Evolutionary conservation across 2,888 invertebrate species (phyloP).

Genomic region (Hylaea fasciaria): DNA sequence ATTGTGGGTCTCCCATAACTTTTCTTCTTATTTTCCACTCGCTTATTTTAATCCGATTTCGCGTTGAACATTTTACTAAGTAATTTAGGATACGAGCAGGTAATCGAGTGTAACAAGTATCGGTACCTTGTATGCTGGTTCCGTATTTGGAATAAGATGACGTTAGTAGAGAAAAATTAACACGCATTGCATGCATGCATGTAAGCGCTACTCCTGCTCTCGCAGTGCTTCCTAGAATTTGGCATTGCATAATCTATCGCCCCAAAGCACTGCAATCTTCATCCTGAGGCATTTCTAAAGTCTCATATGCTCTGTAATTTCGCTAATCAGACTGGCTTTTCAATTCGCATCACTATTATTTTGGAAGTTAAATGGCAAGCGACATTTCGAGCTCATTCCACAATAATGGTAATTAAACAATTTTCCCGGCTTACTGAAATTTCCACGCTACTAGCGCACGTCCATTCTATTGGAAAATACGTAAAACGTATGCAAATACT

Average conservation of each 20-base stretch:
- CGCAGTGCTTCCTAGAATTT: too few species aligned
- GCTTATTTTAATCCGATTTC: conserved; percentile 40
- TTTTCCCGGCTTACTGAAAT: conserved; percentile 4
- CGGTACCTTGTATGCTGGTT: too few species aligned
- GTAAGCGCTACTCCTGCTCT: too few species aligned
- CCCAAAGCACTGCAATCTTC: too few species aligned
- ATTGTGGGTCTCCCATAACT: conserved; percentile 40
- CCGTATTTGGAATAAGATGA: too few species aligned
- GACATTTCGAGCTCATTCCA: conserved; percentile 4
- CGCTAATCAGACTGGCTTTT: too few species aligned
- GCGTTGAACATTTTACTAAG: conserved; percentile 25
- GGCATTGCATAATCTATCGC: too few species aligned
- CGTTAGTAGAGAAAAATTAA: too few species aligned
- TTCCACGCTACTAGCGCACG: conserved; percentile 5
- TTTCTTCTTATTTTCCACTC: conserved; percentile 36
- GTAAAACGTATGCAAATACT: conserved; percentile 7
- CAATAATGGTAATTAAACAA: conserved; percentile 10
- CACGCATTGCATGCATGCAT: too few species aligned
- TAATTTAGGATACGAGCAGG: conserved; percentile 26
- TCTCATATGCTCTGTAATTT: too few species aligned
- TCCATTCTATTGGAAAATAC: conserved; percentile 11
- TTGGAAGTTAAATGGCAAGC: not conserved
- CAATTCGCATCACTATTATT: too few species aligned
- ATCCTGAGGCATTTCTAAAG: too few species aligned
- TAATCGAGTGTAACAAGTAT: conserved; percentile 24